phyloP scores from a whole-genome alignment of 1,140 invertebrate genomes.

The Nephotettix cincticeps region DNA sequence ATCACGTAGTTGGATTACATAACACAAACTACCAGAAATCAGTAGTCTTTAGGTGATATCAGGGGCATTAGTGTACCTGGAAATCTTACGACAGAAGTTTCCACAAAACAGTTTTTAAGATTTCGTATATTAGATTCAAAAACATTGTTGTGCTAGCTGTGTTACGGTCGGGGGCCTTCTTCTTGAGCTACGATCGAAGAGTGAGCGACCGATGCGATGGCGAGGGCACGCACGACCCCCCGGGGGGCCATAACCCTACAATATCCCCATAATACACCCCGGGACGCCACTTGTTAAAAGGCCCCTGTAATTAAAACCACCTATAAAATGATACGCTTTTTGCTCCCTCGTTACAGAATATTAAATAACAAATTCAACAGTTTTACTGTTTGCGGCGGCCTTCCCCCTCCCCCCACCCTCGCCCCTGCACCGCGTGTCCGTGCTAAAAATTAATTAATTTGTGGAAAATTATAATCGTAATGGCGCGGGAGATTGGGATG shows the following conservation, averaged over 20 bases:
- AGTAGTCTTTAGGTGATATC: too few species aligned
- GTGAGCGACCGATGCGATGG: too few species aligned
- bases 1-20: too few species aligned
- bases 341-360: conserved; percentile 27
- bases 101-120: too few species aligned
- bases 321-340: conserved; percentile 21
- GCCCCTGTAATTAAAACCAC: conserved; percentile 16
- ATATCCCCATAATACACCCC: conserved; percentile 18
- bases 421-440: background rate
- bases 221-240: background rate
- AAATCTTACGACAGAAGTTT: too few species aligned
- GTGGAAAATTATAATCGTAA: background rate
- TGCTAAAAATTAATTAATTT: conserved; percentile 13
- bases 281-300: conserved; percentile 7
- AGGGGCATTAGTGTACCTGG: too few species aligned
- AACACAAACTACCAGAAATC: too few species aligned
- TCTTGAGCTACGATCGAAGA: too few species aligned
- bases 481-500: too few species aligned
- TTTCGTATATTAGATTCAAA: too few species aligned
- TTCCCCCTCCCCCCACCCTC: conserved; percentile 6
- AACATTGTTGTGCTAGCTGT: too few species aligned
- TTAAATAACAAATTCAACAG: conserved; percentile 30
- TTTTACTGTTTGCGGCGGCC: conserved; percentile 29
- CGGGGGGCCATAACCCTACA: background rate
- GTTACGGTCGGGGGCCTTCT: too few species aligned